Conservation (phyloP, 2,888 invertebrate species). For the Netelia virgata region DNA sequence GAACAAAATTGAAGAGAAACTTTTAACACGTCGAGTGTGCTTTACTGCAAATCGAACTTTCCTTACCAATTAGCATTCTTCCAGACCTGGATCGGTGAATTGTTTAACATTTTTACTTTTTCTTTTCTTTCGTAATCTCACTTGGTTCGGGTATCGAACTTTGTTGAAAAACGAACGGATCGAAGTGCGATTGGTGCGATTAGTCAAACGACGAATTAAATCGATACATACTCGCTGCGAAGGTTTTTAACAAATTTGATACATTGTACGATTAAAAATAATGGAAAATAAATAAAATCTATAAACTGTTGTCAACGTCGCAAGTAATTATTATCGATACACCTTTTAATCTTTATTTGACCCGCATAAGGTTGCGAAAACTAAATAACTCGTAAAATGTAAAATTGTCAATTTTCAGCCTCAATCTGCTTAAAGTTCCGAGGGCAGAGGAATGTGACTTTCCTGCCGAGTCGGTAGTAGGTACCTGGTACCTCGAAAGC, state of each 20-base stretch:
- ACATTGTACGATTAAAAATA: not conserved
- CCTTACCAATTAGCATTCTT: slow-evolving; percentile 46
- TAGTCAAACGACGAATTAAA: not conserved
- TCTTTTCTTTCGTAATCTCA: not conserved
- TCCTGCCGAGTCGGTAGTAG: slow-evolving; percentile 39
- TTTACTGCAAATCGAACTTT: slow-evolving; percentile 51
- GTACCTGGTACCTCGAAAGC: slow-evolving; percentile 33
- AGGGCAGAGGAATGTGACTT: slow-evolving; percentile 32
- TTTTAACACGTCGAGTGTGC: slow-evolving; percentile 40
- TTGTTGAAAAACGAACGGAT: not conserved
- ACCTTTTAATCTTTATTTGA: not conserved
- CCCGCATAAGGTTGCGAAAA: not conserved
- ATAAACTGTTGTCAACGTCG: not conserved
- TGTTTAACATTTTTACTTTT: not conserved
- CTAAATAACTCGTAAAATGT: not conserved
- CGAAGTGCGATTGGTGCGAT: not conserved
- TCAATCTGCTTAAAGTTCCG: slow-evolving; percentile 18
- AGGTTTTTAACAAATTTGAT: not conserved
- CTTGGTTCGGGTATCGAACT: not conserved
- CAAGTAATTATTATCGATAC: no score
- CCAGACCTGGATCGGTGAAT: not conserved
- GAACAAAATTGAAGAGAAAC: slow-evolving; percentile 30
- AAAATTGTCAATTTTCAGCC: not conserved
- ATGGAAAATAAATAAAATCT: not conserved
- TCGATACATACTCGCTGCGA: not conserved